Evolutionary conservation across 2,797 vertebrate genomes (phyloP).

Genomic region (Halcyon chelicuti): DNA sequence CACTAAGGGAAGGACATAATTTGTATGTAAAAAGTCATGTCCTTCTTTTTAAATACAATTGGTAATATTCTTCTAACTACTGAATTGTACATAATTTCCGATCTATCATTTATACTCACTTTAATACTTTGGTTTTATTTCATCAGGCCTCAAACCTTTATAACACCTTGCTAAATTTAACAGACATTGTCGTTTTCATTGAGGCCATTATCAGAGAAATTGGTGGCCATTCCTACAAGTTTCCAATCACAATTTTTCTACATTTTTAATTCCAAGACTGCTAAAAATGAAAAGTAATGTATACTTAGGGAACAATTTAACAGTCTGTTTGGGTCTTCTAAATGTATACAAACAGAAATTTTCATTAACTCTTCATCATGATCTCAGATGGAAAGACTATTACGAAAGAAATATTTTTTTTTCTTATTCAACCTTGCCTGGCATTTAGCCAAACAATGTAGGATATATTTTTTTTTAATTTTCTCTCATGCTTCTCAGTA

Average conservation of each 20-base stretch:
- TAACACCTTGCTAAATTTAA: not conserved
- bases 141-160: not conserved
- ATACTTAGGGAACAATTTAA: not conserved
- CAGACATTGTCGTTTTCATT: not conserved
- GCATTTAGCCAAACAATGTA: not conserved
- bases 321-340: not conserved
- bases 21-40: not conserved
- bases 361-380: not conserved
- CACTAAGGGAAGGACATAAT: not conserved
- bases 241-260: not conserved
- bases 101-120: not conserved
- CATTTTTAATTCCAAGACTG: not conserved
- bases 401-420: not conserved
- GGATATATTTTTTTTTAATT: not conserved
- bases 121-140: not conserved
- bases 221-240: not conserved
- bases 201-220: not conserved
- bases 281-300: not conserved
- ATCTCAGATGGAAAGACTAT: not conserved
- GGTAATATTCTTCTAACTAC: not conserved
- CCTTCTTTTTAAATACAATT: not conserved
- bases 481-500: not conserved
- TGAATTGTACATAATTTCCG: not conserved
- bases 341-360: not conserved
- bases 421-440: not conserved